These are phyloP conservation scores for Sander vitreus DNA, from an alignment of 2,113 vertebrate genomes.

Conservation along the genomic window DNA sequence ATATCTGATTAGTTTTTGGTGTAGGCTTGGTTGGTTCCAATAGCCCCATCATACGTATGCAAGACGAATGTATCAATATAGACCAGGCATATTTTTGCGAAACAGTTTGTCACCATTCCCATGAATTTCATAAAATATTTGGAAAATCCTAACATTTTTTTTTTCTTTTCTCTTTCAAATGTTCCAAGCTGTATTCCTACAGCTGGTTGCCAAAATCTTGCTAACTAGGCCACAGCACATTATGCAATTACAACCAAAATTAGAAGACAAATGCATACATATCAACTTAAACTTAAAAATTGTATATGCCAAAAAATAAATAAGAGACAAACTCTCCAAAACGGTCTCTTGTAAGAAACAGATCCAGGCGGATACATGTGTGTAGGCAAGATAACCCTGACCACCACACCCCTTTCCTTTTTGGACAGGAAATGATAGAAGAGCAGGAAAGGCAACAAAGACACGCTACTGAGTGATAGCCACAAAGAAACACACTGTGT, in stretches of 20 bases:
- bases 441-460: slow-evolving; percentile 71
- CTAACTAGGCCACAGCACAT: background rate
- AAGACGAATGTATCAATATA: background rate
- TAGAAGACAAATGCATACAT: background rate
- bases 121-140: background rate
- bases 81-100: background rate
- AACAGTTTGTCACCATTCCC: too few relatives aligned
- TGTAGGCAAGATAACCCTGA: slow-evolving; percentile 63
- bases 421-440: slow-evolving; percentile 73
- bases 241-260: background rate
- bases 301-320: background rate
- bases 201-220: background rate
- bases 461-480: slow-evolving; percentile 46
- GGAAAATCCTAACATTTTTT: background rate
- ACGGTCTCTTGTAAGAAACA: slow-evolving; percentile 1
- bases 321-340: slow-evolving; percentile 2
- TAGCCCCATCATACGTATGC: background rate
- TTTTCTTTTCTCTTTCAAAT: background rate
- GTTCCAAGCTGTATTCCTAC: background rate
- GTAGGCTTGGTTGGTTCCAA: background rate
- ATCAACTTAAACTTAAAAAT: background rate
- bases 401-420: slow-evolving; percentile 62
- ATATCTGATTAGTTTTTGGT: background rate
- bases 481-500: slow-evolving; percentile 18
- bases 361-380: slow-evolving; percentile 46